Conservation (phyloP, 2,113 vertebrate species). For the Dipodomys stephensi region DNA sequence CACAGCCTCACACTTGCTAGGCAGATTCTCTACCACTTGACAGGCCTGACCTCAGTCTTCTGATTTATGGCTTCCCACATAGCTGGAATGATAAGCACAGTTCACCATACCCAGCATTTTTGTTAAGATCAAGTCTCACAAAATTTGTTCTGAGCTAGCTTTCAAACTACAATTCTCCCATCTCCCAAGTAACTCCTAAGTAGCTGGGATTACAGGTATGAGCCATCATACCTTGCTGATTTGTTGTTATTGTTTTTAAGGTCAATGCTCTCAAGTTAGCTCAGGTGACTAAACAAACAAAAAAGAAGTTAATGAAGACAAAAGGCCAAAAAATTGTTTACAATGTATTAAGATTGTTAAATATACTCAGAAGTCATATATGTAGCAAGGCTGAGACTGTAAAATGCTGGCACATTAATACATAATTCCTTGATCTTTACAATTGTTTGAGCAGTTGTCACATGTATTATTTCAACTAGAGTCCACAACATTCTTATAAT, state of each 20-base stretch:
- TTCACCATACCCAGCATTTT: no score
- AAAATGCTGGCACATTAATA: neutral
- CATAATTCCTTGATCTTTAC: neutral
- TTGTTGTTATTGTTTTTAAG: neutral
- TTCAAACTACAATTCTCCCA: no score
- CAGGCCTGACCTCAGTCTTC: no score
- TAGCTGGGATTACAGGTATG: neutral
- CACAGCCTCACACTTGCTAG: no score
- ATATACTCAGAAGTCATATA: neutral
- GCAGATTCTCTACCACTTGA: no score
- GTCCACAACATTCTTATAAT: neutral
- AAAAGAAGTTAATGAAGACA: neutral
- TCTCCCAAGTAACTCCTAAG: no score
- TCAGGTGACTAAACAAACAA: slow-evolving; percentile 29
- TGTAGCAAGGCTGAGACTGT: neutral
- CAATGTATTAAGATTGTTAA: slow-evolving; percentile 9
- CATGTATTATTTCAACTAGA: slow-evolving; percentile 12
- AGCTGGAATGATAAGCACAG: no score
- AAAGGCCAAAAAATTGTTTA: neutral
- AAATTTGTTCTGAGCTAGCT: no score
- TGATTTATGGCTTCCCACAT: no score
- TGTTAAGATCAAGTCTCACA: no score
- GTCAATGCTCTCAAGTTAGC: neutral
- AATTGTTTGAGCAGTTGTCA: neutral
- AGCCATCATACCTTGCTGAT: neutral